Evolutionary conservation across 2,888 invertebrate genomes (phyloP).

Genomic region (Caenorhabditis japonica): DNA sequence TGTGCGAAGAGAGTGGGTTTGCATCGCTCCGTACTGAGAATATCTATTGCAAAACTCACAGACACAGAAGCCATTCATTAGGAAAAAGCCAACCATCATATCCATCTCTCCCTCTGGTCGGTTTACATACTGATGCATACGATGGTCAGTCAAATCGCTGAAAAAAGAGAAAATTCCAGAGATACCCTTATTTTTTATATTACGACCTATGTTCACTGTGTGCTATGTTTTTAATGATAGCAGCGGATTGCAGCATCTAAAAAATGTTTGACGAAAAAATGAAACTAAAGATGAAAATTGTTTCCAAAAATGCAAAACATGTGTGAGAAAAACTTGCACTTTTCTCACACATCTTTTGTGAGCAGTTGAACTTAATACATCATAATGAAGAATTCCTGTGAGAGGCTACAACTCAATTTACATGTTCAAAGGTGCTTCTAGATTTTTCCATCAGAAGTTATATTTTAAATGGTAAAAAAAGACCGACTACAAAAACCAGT

Average conservation of each 20-base stretch:
- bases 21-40: background rate
- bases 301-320: too few relatives aligned
- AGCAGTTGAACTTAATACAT: slow-evolving; percentile 33
- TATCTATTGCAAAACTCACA: slow-evolving; percentile 68
- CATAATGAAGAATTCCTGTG: slow-evolving; percentile 36
- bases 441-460: slow-evolving; percentile 13
- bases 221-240: slow-evolving; percentile 25
- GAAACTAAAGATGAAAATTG: slow-evolving; percentile 1
- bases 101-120: slow-evolving; percentile 71
- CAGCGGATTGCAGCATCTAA: slow-evolving; percentile 26
- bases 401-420: slow-evolving; percentile 38
- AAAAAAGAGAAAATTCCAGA: slow-evolving; percentile 9
- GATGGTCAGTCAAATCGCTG: slow-evolving; percentile 45
- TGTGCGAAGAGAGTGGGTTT: too few relatives aligned
- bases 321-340: slow-evolving; percentile 23
- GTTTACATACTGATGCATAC: slow-evolving; percentile 55
- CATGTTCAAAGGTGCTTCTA: slow-evolving; percentile 12
- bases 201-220: slow-evolving; percentile 17
- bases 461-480: too few relatives aligned
- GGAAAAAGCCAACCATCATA: slow-evolving; percentile 75
- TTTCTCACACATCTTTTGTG: slow-evolving; percentile 34
- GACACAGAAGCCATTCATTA: slow-evolving; percentile 75
- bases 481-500: too few relatives aligned
- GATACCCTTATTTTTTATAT: background rate
- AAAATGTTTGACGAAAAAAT: background rate